Base-by-base conservation (phyloP, 1,140 invertebrate species). In the Macrotrachela quadricornifera region DNA sequence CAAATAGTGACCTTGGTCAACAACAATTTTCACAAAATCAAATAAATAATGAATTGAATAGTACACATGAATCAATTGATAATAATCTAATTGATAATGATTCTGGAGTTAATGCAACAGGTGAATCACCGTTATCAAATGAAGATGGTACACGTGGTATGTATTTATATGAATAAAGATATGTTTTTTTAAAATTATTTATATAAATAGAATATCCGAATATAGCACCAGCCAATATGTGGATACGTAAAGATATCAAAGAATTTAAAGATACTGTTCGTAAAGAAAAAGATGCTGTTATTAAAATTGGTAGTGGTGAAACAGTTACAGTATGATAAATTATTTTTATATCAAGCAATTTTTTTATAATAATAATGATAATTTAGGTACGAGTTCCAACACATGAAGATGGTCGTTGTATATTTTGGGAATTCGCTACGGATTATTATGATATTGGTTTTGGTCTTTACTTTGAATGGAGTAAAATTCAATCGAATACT, bases 401-500 rank as follows among this genome's bases (percentile, higher is more conserved):
- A 0, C 88, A 96, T 67, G 77, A 82, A 58, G 82, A 87, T 62
- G 92, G 91, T 0, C 79, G 80, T 1, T 84, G 83, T 63, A 71
- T 99, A n/a, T 95, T 90, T 68, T 99, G 92, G 92, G 94, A 99
- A 73, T 99, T 99, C 71, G 87, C 90, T 10, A 97, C 92, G 0
- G 94, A 99, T 67, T 79, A 64, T 56, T 97, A 95, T 68, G 94
- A 99, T 65, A 87, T 99, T 61, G 92, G 90, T 47, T 99, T 99
- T 73, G 94, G 92, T 9, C 78, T 99, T 44, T 94, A 83, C 67
- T 99, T 99, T 69, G 92, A 99, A 71, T 97, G 90, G 88, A 83
- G 79, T 6, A 83, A 81, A 80, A 13, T 76, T 76, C 17, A 70
- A 79, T 81, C 57, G 30, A 82, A 79, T 61, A 68, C 71, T 47